Percentiles rank a stretch among this genome's conserved stretches.
Evolutionary conservation across 2,888 invertebrate genomes (phyloP).

Genomic region (Eurytoma californica): DNA sequence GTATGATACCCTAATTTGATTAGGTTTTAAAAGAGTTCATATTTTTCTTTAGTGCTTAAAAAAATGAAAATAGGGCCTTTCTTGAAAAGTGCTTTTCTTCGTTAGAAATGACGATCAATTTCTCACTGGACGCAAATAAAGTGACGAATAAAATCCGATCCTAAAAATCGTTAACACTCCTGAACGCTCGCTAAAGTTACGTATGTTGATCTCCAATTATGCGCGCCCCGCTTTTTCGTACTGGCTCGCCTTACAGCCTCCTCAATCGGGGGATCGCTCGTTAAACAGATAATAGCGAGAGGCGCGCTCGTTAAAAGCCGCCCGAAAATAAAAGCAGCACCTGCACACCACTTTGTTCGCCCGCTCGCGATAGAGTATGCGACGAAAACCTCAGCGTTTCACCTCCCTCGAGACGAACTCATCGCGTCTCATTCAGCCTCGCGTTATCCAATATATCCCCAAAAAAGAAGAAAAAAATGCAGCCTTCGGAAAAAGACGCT

Average conservation of each 20-base stretch:
- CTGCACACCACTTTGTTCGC: conserved; percentile 8
- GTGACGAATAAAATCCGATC: too few relatives aligned
- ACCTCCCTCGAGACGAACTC: background rate
- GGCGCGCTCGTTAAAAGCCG: conserved; percentile 38
- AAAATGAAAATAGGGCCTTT: too few relatives aligned
- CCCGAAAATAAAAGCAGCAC: conserved; percentile 37
- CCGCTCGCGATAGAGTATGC: background rate
- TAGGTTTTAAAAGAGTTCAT: too few relatives aligned
- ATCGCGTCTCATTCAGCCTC: too few relatives aligned
- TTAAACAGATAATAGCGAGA: conserved; percentile 25
- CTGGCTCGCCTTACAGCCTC: conserved; percentile 11
- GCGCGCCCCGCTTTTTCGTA: conserved; percentile 32
- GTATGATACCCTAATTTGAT: too few relatives aligned
- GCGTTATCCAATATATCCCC: background rate
- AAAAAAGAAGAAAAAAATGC: background rate
- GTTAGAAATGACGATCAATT: too few relatives aligned
- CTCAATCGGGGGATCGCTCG: conserved; percentile 38
- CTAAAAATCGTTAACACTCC: too few relatives aligned
- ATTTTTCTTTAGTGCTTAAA: too few relatives aligned
- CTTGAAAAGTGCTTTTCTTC: too few relatives aligned
- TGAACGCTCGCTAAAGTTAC: conserved; percentile 27
- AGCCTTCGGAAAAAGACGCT: background rate
- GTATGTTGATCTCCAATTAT: conserved; percentile 55
- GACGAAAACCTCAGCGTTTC: background rate
- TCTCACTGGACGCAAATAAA: too few relatives aligned